A percentile compares a stretch with the other conserved stretches of the same genome.
Conservation (phyloP, 2,113 vertebrate genomes). For the Seriola dumerili region DNA sequence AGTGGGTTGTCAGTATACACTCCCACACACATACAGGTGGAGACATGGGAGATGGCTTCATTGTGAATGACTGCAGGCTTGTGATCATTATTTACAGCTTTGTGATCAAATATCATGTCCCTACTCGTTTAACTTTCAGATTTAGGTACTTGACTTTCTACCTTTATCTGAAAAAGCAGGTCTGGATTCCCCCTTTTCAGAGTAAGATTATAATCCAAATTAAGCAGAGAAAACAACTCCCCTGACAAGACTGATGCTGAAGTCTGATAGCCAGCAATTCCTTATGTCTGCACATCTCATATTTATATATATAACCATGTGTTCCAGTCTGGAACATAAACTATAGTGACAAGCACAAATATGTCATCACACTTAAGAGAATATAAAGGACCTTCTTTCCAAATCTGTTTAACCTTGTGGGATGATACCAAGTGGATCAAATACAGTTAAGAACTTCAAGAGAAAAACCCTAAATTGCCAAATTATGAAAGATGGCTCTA, state of each 20-base stretch:
- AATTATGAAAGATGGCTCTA: background rate
- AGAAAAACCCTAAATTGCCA: background rate
- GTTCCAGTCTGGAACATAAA: background rate
- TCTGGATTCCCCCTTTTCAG: too few relatives aligned
- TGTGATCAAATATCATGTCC: constrained; percentile 1
- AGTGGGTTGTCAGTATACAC: constrained; percentile 10
- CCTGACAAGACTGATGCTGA: too few relatives aligned
- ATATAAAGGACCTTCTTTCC: background rate
- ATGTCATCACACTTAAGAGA: too few relatives aligned
- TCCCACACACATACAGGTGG: constrained; percentile 16
- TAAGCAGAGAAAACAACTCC: too few relatives aligned
- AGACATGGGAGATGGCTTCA: constrained; percentile 27
- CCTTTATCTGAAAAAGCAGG: too few relatives aligned
- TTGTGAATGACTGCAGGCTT: constrained; percentile 17
- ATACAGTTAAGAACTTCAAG: background rate
- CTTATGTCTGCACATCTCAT: too few relatives aligned
- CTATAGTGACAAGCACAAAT: background rate
- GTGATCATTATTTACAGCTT: constrained; percentile 25
- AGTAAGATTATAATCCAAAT: too few relatives aligned
- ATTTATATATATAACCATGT: background rate
- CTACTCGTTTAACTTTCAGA: background rate
- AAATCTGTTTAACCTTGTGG: background rate
- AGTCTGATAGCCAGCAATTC: too few relatives aligned
- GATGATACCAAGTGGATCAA: background rate
- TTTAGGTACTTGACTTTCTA: background rate